A percentile compares a stretch with the other conserved stretches of the same genome.
Evolutionary conservation across 2,113 vertebrate species (phyloP).

Genomic region (Quiscalus mexicanus): DNA sequence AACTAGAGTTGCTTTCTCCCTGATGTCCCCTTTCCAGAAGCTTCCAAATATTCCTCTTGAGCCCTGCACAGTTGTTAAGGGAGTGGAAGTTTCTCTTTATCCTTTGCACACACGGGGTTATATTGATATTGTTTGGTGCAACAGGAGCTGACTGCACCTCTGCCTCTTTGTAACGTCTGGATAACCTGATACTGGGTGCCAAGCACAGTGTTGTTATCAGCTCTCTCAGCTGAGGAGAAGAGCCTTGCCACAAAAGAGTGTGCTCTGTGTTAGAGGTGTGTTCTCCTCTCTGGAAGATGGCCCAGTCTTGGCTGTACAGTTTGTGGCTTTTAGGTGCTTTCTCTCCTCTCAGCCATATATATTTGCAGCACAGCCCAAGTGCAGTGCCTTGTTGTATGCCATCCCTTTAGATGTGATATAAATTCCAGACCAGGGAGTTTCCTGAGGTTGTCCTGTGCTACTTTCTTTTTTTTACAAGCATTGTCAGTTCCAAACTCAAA

Average conservation of each 20-base stretch:
- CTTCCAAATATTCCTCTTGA: background rate
- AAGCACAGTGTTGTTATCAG: background rate
- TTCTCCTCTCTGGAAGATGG: background rate
- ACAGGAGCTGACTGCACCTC: background rate
- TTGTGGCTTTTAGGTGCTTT: background rate
- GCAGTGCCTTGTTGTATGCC: background rate
- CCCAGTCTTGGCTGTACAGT: background rate
- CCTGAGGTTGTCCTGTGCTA: background rate
- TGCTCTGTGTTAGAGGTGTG: background rate
- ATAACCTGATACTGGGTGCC: background rate
- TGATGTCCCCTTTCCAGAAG: background rate
- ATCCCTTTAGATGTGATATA: background rate
- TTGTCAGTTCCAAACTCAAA: background rate
- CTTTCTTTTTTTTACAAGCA: background rate
- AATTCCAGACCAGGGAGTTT: background rate
- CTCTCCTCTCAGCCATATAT: background rate
- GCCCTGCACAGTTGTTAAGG: background rate
- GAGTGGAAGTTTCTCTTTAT: background rate
- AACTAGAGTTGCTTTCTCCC: background rate
- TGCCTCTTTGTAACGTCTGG: background rate
- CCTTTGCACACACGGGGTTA: background rate
- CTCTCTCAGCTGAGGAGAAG: background rate
- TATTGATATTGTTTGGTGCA: background rate
- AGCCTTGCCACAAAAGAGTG: background rate
- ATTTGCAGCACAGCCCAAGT: background rate